Evolutionary conservation across 2,888 invertebrate genomes (phyloP), one percentile per base, ranked within the genome.

Genomic region (Xestobium rufovillosum): DNA sequence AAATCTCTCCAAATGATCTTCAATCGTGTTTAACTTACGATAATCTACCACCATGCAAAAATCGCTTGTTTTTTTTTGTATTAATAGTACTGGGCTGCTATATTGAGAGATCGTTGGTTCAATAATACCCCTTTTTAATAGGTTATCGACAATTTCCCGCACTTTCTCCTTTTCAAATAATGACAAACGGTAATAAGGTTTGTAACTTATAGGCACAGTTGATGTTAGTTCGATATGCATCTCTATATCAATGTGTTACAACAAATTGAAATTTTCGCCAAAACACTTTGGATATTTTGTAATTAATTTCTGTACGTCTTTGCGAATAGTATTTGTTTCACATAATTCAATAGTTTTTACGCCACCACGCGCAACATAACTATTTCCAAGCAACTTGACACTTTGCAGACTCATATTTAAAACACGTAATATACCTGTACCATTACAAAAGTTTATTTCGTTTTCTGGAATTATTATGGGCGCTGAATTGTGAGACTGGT

Each of bases 11-110:
- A n/a, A 28, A 6, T 10, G 6, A 12, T 28, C 28, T 10, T 28
- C 12, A 6, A 28, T 8, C 8, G 28, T 28, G 28, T 28, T 28
- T 10, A 28, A 10, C 10, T 8, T 28, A 8, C 8, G 28, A 12
- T 28, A 28, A 10, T 28, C 28, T 10, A 28, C 28, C 10, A 10
- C 28, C 28, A 28, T 28, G 8, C 28, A 10, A 12, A 10, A 12
- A 12, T 12, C 12, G 6, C 28, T 6, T 6, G 10, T 28, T 28
- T 28, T 28, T 10, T 28, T 28, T 28, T 28, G 6, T 8, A 28
- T 28, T 28, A 28, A 12, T 8, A 28, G 10, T 28, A 28, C 10
- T 6, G 28, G 28, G 28, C 28, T 28, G 8, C 10, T 10, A 10
- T 10, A 28, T 6, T 8, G 10, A n/a, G 28, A 28, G 8, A 10